Conservation (phyloP, 2,888 invertebrate genomes). For the Phengaris alcon region DNA sequence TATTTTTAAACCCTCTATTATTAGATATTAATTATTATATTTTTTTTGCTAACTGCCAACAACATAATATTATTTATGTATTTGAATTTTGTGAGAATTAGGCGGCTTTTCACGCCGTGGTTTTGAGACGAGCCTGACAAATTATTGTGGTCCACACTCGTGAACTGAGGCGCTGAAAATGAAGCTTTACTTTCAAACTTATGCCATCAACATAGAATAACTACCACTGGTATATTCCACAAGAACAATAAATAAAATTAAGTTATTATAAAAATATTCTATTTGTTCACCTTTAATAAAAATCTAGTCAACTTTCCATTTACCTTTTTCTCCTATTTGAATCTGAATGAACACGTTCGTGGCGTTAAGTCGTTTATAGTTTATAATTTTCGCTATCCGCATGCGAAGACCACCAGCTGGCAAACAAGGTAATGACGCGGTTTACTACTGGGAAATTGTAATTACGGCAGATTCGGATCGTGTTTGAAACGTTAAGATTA, state of each 20-base stretch:
- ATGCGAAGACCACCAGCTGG: slow-evolving; percentile 28
- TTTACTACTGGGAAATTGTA: slow-evolving; percentile 36
- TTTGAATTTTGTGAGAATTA: slow-evolving; percentile 31
- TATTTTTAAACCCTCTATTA: too few species aligned
- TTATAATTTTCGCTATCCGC: slow-evolving; percentile 25
- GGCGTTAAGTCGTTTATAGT: slow-evolving; percentile 13
- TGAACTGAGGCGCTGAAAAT: slow-evolving; percentile 19
- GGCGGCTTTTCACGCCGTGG: slow-evolving; percentile 32
- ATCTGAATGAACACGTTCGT: not conserved
- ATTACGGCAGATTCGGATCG: slow-evolving; percentile 35
- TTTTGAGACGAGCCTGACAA: slow-evolving; percentile 33
- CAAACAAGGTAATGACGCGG: slow-evolving; percentile 31
- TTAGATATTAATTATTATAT: too few species aligned
- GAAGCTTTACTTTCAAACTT: not conserved
- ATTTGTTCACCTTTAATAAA: too few species aligned
- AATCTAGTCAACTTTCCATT: not conserved
- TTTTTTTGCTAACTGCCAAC: not conserved
- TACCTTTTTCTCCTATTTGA: not conserved
- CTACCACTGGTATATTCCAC: not conserved
- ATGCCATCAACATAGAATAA: not conserved
- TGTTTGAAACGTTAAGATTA: slow-evolving; percentile 35
- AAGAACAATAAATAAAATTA: not conserved
- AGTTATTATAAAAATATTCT: not conserved
- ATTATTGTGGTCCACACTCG: slow-evolving; percentile 28
- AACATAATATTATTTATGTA: not conserved